Conservation (phyloP, 2,888 invertebrate genomes). For the Tipula unca region DNA sequence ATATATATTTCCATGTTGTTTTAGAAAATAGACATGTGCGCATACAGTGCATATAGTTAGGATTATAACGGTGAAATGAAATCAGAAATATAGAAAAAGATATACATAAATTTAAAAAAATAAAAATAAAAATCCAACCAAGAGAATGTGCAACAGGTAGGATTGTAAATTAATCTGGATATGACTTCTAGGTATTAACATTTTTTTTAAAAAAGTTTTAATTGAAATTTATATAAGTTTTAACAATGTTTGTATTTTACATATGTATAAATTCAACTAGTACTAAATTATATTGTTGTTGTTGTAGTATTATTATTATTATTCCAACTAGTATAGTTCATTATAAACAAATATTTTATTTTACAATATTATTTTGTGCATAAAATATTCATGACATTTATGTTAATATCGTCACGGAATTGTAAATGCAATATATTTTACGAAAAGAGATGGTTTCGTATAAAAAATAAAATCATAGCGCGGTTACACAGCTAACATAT, state of each 20-base stretch:
- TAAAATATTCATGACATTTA: not conserved
- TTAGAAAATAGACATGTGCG: not conserved
- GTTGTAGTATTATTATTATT: no score
- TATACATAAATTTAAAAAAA: not conserved
- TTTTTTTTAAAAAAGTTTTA: not conserved
- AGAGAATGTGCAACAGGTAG: slow-evolving; percentile 8
- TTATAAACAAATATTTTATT: not conserved
- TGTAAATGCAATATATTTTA: not conserved
- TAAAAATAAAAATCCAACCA: not conserved
- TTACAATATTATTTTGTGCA: not conserved
- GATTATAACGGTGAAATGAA: slow-evolving; percentile 14
- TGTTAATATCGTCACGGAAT: not conserved
- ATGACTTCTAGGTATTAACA: slow-evolving; percentile 8
- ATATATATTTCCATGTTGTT: not conserved
- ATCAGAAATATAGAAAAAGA: not conserved
- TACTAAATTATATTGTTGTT: not conserved
- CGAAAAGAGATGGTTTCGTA: not conserved
- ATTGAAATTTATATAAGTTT: not conserved
- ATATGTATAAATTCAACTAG: not conserved
- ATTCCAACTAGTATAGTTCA: not conserved
- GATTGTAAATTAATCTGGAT: not conserved
- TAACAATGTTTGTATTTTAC: not conserved
- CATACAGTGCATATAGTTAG: not conserved
- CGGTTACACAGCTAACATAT: no score
- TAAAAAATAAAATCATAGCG: no score